A percentile compares a stretch with the other conserved stretches of the same genome.
Evolutionary conservation across 2,113 vertebrate species (phyloP).

Genomic region (Orycteropus afer): DNA sequence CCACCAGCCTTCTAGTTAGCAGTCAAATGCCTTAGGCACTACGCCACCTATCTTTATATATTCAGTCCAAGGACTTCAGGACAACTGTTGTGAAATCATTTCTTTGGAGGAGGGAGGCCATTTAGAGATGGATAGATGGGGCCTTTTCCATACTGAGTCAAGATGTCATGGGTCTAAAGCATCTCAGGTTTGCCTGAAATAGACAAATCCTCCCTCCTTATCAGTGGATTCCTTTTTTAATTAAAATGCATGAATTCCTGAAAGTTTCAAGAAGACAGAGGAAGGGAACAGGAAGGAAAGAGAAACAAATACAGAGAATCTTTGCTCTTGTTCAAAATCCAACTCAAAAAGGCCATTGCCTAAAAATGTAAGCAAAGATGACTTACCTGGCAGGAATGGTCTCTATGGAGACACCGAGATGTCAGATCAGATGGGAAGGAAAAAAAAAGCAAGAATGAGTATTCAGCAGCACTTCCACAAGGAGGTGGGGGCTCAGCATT

Average conservation of each 20-base stretch:
- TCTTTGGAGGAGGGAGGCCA: conserved; percentile 61
- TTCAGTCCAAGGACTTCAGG: conserved; percentile 52
- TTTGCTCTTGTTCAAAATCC: not conserved
- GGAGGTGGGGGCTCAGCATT: not conserved
- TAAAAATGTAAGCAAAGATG: not conserved
- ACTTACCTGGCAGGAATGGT: not conserved
- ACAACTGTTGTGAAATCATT: conserved; percentile 67
- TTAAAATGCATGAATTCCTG: conserved; percentile 81
- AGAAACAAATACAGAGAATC: not conserved
- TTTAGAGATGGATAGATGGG: conserved; percentile 66
- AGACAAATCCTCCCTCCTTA: conserved; percentile 79
- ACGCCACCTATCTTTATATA: too few relatives aligned
- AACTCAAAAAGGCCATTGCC: not conserved
- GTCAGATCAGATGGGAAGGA: not conserved
- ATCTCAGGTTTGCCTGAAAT: conserved; percentile 71
- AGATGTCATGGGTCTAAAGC: conserved; percentile 67
- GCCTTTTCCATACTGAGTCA: conserved; percentile 68
- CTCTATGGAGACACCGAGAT: not conserved
- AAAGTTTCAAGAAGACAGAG: conserved; percentile 54
- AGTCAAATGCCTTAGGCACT: too few relatives aligned
- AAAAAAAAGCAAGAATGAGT: not conserved
- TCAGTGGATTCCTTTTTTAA: conserved; percentile 79
- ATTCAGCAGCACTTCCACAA: not conserved
- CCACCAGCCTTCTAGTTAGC: too few relatives aligned
- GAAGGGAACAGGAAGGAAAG: not conserved